These are phyloP conservation scores for Crocidura indochinensis DNA, from an alignment of 2,797 vertebrate genomes.

Conservation along the genomic window DNA sequence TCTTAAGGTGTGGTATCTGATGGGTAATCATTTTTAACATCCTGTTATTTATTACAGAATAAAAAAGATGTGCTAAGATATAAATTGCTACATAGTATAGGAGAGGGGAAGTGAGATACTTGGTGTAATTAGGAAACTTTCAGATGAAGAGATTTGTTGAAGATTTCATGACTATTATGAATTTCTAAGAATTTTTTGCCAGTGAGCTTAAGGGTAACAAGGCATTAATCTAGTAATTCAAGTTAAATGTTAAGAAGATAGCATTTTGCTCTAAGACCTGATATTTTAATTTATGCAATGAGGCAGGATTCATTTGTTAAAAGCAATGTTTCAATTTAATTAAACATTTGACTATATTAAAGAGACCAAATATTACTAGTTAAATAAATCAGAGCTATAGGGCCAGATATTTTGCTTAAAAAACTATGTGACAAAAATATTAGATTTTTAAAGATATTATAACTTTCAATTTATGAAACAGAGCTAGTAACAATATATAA, in stretches of 20 bases:
- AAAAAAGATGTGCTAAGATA: background rate
- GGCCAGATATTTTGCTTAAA: constrained; percentile 30
- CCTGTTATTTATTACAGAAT: background rate
- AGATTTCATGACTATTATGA: constrained; percentile 51
- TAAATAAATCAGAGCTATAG: background rate
- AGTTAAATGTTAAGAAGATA: constrained; percentile 3
- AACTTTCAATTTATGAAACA: background rate
- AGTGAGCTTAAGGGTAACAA: constrained; percentile 51
- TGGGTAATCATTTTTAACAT: background rate
- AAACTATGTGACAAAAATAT: background rate
- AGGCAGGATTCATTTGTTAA: background rate
- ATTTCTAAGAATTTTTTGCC: constrained; percentile 1
- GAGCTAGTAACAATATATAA: background rate
- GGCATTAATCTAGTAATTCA: constrained; percentile 54
- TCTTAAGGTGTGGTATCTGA: background rate
- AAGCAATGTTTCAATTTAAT: constrained; percentile 2
- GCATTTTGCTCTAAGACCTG: background rate
- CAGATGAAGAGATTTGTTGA: constrained; percentile 51
- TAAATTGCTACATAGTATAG: background rate
- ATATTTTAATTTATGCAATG: constrained; percentile 51
- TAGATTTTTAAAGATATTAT: background rate
- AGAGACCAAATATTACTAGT: background rate
- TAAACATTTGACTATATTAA: constrained; percentile 37
- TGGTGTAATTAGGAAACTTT: background rate
- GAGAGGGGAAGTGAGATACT: background rate